phyloP scores from a whole-genome alignment of 2,888 invertebrate species.

The Microchrysa polita region DNA sequence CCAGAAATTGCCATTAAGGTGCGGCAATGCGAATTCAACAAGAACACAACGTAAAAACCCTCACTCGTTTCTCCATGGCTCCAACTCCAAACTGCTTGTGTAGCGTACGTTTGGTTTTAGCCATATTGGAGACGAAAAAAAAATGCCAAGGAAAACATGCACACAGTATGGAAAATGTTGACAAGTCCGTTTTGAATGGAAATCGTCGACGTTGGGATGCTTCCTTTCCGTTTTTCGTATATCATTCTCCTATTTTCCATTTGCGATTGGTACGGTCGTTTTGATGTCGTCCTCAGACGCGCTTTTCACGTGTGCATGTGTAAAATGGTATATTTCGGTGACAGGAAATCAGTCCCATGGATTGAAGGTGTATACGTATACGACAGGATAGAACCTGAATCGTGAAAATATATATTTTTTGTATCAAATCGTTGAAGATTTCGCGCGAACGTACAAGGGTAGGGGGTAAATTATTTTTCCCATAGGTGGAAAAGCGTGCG shows the following conservation, averaged over 20 bases:
- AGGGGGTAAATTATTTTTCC: background rate
- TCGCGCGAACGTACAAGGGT: background rate
- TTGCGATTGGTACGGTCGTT: background rate
- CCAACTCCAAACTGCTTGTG: too few relatives aligned
- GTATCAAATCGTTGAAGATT: constrained; percentile 1
- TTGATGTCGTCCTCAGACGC: constrained; percentile 28
- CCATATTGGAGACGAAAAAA: constrained; percentile 30
- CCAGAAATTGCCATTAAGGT: constrained; percentile 48
- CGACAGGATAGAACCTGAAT: too few relatives aligned
- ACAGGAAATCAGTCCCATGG: constrained; percentile 45
- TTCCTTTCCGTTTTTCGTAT: background rate
- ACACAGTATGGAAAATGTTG: constrained; percentile 34
- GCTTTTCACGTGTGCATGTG: constrained; percentile 16
- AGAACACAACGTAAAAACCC: too few relatives aligned
- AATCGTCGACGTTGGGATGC: constrained; percentile 17
- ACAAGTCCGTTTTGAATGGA: constrained; percentile 39
- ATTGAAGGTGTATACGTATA: constrained; percentile 20
- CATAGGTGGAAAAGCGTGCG: background rate
- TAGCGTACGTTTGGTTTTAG: background rate
- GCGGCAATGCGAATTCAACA: constrained; percentile 1
- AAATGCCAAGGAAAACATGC: constrained; percentile 34
- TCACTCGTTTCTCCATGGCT: too few relatives aligned
- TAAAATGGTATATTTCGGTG: constrained; percentile 42
- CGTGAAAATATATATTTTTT: constrained; percentile 35
- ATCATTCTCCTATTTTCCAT: background rate